Evolutionary conservation across 2,113 vertebrate species (phyloP).

Genomic region (Heterotilapia buettikoferi): DNA sequence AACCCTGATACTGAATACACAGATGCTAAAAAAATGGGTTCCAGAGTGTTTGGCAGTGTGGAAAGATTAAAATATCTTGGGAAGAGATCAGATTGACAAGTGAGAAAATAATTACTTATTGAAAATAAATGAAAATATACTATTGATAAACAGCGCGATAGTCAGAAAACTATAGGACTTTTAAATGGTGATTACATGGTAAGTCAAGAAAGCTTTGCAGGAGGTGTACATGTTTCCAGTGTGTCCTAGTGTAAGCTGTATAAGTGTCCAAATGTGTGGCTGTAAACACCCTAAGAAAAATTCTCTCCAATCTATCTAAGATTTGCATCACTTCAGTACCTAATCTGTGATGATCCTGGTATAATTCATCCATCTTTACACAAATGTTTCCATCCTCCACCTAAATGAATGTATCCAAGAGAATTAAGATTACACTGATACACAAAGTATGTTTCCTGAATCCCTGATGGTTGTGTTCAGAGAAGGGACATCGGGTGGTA

Average conservation of each 20-base stretch:
- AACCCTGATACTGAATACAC: background rate
- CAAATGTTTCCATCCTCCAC: background rate
- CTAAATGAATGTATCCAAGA: background rate
- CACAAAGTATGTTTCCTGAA: background rate
- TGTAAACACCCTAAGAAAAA: background rate
- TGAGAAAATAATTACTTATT: background rate
- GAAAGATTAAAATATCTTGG: background rate
- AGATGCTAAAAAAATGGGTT: background rate
- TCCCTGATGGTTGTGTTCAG: background rate
- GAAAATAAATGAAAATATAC: background rate
- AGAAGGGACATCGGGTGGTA: background rate
- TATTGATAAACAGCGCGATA: background rate
- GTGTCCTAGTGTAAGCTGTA: background rate
- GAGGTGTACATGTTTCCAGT: background rate
- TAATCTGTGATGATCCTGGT: background rate
- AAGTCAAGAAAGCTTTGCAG: background rate
- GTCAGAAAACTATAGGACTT: background rate
- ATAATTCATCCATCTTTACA: background rate
- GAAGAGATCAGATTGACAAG: background rate
- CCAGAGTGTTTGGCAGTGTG: background rate
- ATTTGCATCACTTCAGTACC: background rate
- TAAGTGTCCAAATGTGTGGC: background rate
- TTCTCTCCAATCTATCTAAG: background rate
- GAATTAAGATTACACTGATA: background rate
- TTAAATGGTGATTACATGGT: background rate